Evolutionary conservation across 2,113 vertebrate species (phyloP), one percentile per base, ranked within the genome.

Genomic region (Pomatorhinus ruficollis): DNA sequence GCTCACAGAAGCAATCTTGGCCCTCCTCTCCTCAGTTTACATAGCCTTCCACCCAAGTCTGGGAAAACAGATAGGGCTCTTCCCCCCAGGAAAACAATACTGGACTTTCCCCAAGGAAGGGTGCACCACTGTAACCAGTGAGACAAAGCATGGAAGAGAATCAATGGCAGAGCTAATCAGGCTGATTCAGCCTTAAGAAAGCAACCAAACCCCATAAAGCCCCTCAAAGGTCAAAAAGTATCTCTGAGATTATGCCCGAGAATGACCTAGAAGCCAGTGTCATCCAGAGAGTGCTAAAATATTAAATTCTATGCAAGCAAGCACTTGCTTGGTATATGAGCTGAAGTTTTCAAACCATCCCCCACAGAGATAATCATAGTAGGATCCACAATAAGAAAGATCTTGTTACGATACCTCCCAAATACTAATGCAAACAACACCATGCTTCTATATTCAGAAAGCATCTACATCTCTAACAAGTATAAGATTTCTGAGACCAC

Each of bases 371-470:
- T 96, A 83, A 93, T 86, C 75, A 83, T 71, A 91, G 85, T 70
- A 86, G 50, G 82, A 86, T 63, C 59, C 75, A 95, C 57, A 79
- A 52, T 4, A 5, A 90, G 60, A 91, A 92, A 87, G 68, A 66
- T 90, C 82, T 83, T 50, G 33, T 93, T 95, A 90, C 40, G 11
- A 77, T 76, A 90, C 54, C 64, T 68, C 37, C 47, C 85, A 95
- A 93, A 94, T 52, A 94, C 59, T 77, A 86, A 86, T 33, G 52
- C 77, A 92, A 94, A 92, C 60, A 96, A 37, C 64, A 54, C 56
- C 47, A 77, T 15, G 60, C 5, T 72, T 95, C 85, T 94, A 83
- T 88, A 94, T 93, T 93, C 87, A 96, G 85, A 93, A 96, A 44
- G 71, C 72, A 86, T 63, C 71, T 83, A 70, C 50, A 74, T 70